Evolutionary conservation across 2,888 invertebrate species (phyloP).

Genomic region (Opisthograptis luteolata): DNA sequence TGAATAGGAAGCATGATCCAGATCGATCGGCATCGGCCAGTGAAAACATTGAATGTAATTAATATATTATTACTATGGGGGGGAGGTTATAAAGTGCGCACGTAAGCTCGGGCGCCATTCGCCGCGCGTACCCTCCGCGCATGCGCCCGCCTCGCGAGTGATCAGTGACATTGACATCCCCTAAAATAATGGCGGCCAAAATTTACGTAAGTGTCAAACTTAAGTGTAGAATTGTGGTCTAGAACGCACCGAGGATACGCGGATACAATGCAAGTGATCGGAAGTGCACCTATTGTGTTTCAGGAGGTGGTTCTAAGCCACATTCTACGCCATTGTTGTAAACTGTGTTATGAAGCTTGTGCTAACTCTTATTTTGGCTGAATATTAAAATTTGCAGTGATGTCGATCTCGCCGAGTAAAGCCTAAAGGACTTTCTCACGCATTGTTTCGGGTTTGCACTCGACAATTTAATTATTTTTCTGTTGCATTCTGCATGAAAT

Average conservation of each 20-base stretch:
- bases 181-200: constrained; percentile 79
- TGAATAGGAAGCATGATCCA: constrained; percentile 71
- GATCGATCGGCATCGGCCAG: constrained; percentile 61
- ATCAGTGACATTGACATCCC: constrained; percentile 70
- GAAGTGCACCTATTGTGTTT: constrained; percentile 41
- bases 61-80: constrained; percentile 77
- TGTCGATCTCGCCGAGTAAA: constrained; percentile 28
- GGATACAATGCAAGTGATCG: constrained; percentile 30
- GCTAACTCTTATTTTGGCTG: constrained; percentile 23
- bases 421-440: constrained; percentile 40
- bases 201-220: constrained; percentile 80
- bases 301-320: constrained; percentile 72
- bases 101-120: constrained; percentile 66
- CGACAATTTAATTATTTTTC: constrained; percentile 28
- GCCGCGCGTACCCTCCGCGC: constrained; percentile 75
- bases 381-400: constrained; percentile 34
- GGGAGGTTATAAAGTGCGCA: constrained; percentile 75
- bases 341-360: constrained; percentile 42
- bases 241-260: constrained; percentile 65
- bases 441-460: constrained; percentile 31
- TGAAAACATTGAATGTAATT: constrained; percentile 78
- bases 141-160: constrained; percentile 75
- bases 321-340: constrained; percentile 68
- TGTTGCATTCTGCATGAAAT: constrained; percentile 11
- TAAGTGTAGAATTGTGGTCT: constrained; percentile 73